phyloP scores from a whole-genome alignment of 2,113 vertebrate species.

The Ophthalmotilapia sp. region DNA sequence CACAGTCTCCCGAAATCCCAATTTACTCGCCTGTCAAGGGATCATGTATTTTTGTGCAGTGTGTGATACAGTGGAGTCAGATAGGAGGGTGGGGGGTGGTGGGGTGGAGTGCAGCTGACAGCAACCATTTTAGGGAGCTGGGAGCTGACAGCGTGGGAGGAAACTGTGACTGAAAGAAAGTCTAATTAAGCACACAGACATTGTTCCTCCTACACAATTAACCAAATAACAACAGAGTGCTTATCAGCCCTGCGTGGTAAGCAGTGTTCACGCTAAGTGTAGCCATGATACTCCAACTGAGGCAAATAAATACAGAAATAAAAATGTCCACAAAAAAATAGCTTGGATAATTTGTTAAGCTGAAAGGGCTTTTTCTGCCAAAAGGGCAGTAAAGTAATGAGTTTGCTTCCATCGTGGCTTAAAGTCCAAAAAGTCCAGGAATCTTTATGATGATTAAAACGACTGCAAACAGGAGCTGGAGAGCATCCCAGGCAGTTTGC shows the following conservation, averaged over 20 bases:
- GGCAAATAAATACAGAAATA: background rate
- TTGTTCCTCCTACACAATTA: too few species aligned
- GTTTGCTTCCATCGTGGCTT: background rate
- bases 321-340: background rate
- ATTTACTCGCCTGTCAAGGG: background rate
- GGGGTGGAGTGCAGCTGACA: background rate
- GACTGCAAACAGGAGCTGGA: background rate
- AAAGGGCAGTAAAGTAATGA: slow-evolving; percentile 13
- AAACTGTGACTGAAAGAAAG: slow-evolving; percentile 30
- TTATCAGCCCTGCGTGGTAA: slow-evolving; percentile 26
- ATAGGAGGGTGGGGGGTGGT: background rate
- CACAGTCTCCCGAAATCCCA: background rate
- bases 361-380: background rate
- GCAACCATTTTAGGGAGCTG: slow-evolving; percentile 6
- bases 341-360: background rate
- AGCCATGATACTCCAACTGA: slow-evolving; percentile 3
- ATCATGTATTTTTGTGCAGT: background rate
- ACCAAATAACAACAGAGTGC: slow-evolving; percentile 12
- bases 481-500: background rate
- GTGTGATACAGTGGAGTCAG: background rate
- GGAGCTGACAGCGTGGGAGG: slow-evolving; percentile 37
- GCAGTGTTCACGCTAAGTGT: slow-evolving; percentile 5
- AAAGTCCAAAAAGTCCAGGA: background rate
- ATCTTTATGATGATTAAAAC: slow-evolving; percentile 8
- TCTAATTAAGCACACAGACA: slow-evolving; percentile 28